A percentile compares a stretch with the other conserved stretches of the same genome.
Evolutionary conservation across 1,140 invertebrate species (phyloP).

Genomic region (Brachionus rubens): DNA sequence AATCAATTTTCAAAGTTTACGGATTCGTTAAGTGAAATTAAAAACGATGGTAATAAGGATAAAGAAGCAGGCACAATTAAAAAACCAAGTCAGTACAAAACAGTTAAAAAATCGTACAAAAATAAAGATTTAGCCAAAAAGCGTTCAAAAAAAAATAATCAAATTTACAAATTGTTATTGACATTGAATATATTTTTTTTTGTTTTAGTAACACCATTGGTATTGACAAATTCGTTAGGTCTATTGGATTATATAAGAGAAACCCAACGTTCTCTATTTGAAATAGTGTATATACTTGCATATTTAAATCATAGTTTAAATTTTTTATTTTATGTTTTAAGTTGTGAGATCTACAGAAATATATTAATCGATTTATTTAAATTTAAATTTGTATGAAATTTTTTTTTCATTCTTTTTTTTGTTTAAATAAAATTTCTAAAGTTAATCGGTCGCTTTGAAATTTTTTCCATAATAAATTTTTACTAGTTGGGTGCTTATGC

Average conservation of each 20-base stretch:
- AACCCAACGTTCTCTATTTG: background rate
- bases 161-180: slow-evolving; percentile 39
- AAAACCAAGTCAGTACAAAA: background rate
- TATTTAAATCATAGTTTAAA: slow-evolving; percentile 46
- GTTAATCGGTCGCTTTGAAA: too few relatives aligned
- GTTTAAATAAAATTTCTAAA: too few relatives aligned
- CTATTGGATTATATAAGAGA: slow-evolving; percentile 4
- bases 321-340: slow-evolving; percentile 42
- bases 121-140: slow-evolving; percentile 28
- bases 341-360: slow-evolving; percentile 40
- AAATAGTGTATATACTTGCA: slow-evolving; percentile 21
- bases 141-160: slow-evolving; percentile 22
- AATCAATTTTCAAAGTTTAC: background rate
- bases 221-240: slow-evolving; percentile 28
- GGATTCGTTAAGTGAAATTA: background rate
- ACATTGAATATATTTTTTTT: slow-evolving; percentile 41
- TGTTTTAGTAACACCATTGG: slow-evolving; percentile 38
- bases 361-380: slow-evolving; percentile 16
- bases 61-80: background rate
- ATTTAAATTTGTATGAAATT: background rate
- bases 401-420: background rate
- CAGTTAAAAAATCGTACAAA: slow-evolving; percentile 7
- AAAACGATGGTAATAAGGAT: background rate
- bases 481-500: too few relatives aligned
- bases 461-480: too few relatives aligned